These are phyloP conservation scores for Drosophila nr. perissopoda DNA, from an alignment of 2,888 invertebrate genomes.

Conservation along the genomic window DNA sequence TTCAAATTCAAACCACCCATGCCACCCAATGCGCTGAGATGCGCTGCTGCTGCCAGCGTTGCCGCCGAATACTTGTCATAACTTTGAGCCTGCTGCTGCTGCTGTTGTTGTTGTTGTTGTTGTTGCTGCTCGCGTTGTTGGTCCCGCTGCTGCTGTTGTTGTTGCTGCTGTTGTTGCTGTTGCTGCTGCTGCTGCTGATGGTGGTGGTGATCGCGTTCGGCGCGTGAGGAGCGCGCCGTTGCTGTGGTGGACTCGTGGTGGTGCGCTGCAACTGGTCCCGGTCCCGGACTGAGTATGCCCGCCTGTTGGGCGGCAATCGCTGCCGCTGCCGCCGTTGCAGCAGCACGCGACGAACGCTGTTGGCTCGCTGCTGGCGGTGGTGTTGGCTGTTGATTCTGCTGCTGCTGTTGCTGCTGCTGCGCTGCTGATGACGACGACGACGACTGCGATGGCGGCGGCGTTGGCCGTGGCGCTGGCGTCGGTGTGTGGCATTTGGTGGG, in stretches of 20 bases:
- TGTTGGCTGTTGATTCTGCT: constrained; percentile 83
- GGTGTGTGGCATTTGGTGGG: constrained; percentile 84
- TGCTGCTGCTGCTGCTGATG: constrained; percentile 73
- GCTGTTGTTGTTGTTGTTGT: constrained; percentile 72
- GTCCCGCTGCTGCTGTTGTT: constrained; percentile 67
- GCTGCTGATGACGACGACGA: not conserved
- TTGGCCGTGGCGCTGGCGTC: constrained; percentile 86
- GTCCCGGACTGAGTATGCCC: constrained; percentile 69
- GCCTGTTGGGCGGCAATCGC: constrained; percentile 70
- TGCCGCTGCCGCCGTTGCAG: constrained; percentile 72
- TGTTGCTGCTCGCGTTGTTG: constrained; percentile 81
- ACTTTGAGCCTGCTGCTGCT: constrained; percentile 80
- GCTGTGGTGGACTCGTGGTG: constrained; percentile 70
- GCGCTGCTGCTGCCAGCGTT: constrained; percentile 86
- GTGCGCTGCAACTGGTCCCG: constrained; percentile 68
- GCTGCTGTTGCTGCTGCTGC: constrained; percentile 7
- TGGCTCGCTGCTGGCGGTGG: constrained; percentile 82
- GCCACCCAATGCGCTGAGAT: constrained; percentile 82
- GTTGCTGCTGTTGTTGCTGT: constrained; percentile 80
- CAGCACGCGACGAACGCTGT: constrained; percentile 80
- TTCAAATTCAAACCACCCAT: constrained; percentile 83
- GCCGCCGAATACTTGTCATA: constrained; percentile 85
- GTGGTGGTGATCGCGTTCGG: constrained; percentile 71
- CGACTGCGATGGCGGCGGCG: constrained; percentile 84
- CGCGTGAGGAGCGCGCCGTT: constrained; percentile 71